Evolutionary conservation across 2,888 invertebrate species (phyloP).

Genomic region (Rhagonycha lutea): DNA sequence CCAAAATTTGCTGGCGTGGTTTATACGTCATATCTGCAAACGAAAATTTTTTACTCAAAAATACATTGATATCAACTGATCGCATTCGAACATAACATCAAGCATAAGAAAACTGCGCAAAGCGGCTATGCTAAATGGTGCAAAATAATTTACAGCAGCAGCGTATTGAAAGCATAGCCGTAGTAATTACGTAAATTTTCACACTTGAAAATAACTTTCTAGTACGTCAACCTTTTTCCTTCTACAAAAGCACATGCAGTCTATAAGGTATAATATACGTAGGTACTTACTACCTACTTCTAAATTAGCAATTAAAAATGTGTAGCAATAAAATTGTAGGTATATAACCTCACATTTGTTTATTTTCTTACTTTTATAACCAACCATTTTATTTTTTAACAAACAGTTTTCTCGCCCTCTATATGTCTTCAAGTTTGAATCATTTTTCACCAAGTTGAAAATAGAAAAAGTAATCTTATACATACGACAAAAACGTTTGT

Average conservation of each 20-base stretch:
- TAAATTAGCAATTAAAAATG: not conserved
- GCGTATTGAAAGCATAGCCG: too few species aligned
- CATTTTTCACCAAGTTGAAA: not conserved
- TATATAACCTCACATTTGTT: not conserved
- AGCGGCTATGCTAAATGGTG: not conserved
- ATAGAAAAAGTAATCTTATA: not conserved
- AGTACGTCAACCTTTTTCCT: not conserved
- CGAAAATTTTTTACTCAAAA: slow-evolving; percentile 26
- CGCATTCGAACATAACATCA: not conserved
- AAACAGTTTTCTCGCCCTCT: not conserved
- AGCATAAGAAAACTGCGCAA: not conserved
- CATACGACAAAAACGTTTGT: not conserved
- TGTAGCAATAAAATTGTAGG: too few species aligned
- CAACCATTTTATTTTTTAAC: too few species aligned
- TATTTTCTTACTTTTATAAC: not conserved
- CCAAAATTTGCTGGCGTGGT: slow-evolving; percentile 48
- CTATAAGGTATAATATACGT: not conserved
- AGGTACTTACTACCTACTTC: not conserved
- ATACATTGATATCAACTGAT: not conserved
- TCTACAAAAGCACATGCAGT: not conserved
- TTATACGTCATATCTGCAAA: slow-evolving; percentile 53
- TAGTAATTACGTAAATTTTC: not conserved
- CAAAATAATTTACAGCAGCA: not conserved
- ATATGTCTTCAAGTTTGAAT: not conserved
- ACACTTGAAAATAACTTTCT: not conserved